Evolutionary conservation across 2,797 vertebrate genomes (phyloP).

Genomic region (Takifugu rubripes): DNA sequence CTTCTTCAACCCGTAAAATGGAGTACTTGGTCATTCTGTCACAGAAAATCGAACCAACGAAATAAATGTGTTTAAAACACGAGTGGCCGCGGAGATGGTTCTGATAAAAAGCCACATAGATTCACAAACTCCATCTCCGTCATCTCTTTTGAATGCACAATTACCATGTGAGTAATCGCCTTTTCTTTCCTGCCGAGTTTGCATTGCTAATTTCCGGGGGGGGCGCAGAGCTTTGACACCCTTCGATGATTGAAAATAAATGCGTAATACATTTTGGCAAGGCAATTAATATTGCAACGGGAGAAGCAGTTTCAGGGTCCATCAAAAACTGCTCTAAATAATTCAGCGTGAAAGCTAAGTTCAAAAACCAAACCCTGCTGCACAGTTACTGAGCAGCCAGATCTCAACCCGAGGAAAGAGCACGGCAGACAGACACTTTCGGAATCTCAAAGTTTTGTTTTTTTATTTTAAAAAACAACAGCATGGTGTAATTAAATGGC

Average conservation of each 20-base stretch:
- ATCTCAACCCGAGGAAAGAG: constrained; percentile 34
- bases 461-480: too few relatives aligned
- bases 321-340: constrained; percentile 71
- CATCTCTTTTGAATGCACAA: constrained; percentile 23
- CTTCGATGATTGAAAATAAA: constrained; percentile 66
- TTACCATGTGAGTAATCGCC: constrained; percentile 33
- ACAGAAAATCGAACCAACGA: background rate
- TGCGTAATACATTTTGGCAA: constrained; percentile 71
- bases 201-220: constrained; percentile 20
- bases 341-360: constrained; percentile 72
- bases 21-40: constrained; percentile 1
- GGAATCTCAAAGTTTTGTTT: too few relatives aligned
- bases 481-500: too few relatives aligned
- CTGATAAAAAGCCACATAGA: constrained; percentile 2
- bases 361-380: constrained; percentile 58
- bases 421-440: too few relatives aligned
- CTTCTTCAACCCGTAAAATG: too few relatives aligned
- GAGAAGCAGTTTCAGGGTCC: constrained; percentile 66
- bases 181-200: constrained; percentile 34
- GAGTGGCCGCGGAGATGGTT: too few relatives aligned
- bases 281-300: constrained; percentile 74
- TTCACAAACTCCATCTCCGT: constrained; percentile 14
- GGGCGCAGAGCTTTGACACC: constrained; percentile 32
- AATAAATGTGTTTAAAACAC: too few relatives aligned
- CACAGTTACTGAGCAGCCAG: constrained; percentile 38